phyloP scores from a whole-genome alignment of 1,140 invertebrate species.

The Venustaconcha ellipsiformis region DNA sequence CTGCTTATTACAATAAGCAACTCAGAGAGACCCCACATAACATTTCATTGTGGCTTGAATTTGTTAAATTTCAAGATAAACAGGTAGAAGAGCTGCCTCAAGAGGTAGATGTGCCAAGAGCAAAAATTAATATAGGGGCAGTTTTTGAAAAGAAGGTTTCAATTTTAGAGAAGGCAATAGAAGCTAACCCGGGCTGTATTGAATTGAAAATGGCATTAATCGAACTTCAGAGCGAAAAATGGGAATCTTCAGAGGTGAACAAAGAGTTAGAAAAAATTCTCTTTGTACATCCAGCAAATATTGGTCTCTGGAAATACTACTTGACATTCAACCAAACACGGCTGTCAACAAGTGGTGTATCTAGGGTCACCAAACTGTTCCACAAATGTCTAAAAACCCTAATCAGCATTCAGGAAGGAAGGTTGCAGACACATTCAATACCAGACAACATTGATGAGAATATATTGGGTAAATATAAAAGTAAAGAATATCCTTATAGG shows the following conservation, averaged over 20 bases:
- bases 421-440: constrained; percentile 35
- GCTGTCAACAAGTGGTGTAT: constrained; percentile 64
- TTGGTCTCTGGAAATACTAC: constrained; percentile 68
- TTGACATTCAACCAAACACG: constrained; percentile 64
- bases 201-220: constrained; percentile 65
- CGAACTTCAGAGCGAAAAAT: constrained; percentile 61
- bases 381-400: constrained; percentile 66
- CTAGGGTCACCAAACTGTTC: constrained; percentile 63
- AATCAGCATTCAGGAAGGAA: constrained; percentile 38
- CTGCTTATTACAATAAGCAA: constrained; percentile 65
- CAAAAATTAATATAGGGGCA: constrained; percentile 25
- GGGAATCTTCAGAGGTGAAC: constrained; percentile 62
- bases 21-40: constrained; percentile 65
- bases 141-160: constrained; percentile 70
- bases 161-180: constrained; percentile 70
- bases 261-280: constrained; percentile 69
- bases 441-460: constrained; percentile 44
- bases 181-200: constrained; percentile 67
- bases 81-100: constrained; percentile 10
- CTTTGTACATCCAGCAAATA: constrained; percentile 68
- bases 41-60: constrained; percentile 70
- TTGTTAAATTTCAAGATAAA: constrained; percentile 70
- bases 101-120: constrained; percentile 27
- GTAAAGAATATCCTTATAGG: background rate
- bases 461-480: constrained; percentile 53